Evolutionary conservation across 2,797 vertebrate species (phyloP).

Genomic region (Epinephelus awoara): DNA sequence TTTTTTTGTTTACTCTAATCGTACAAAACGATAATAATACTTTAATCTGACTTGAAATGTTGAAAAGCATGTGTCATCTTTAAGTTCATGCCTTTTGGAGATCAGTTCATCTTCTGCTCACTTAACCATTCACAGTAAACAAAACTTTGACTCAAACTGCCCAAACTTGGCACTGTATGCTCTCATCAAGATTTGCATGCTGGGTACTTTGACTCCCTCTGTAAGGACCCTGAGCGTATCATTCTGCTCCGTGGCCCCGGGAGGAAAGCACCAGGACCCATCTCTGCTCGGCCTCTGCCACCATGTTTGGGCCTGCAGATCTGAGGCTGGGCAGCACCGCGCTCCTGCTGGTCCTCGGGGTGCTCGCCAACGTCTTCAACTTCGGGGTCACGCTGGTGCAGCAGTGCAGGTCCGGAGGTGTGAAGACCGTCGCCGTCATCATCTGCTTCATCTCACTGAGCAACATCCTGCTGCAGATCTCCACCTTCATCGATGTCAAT

Average conservation of each 20-base stretch:
- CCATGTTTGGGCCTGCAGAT: slow-evolving; percentile 5
- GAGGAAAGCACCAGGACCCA: background rate
- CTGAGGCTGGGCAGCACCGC: slow-evolving; percentile 4
- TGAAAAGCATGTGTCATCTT: no score
- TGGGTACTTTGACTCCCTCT: slow-evolving; percentile 8
- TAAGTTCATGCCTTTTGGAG: no score
- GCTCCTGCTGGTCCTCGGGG: slow-evolving; percentile 13
- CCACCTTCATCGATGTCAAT: slow-evolving; percentile 5
- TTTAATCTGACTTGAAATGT: no score
- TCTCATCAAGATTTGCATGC: slow-evolving; percentile 10
- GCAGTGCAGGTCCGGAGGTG: slow-evolving; percentile 4
- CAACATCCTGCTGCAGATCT: slow-evolving; percentile 31
- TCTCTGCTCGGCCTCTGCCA: background rate
- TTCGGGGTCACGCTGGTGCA: slow-evolving; percentile 1
- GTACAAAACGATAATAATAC: no score
- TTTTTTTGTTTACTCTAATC: no score
- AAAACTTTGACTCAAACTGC: no score
- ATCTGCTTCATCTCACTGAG: slow-evolving; percentile 24
- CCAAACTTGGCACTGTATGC: no score
- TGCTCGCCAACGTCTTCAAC: slow-evolving; percentile 11
- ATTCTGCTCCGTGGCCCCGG: background rate
- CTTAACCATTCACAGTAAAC: no score
- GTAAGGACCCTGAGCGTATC: background rate
- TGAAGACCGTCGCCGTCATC: background rate
- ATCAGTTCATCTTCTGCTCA: no score